Base-by-base conservation (phyloP, 2,888 invertebrate genomes). In the Apamea monoglypha region DNA sequence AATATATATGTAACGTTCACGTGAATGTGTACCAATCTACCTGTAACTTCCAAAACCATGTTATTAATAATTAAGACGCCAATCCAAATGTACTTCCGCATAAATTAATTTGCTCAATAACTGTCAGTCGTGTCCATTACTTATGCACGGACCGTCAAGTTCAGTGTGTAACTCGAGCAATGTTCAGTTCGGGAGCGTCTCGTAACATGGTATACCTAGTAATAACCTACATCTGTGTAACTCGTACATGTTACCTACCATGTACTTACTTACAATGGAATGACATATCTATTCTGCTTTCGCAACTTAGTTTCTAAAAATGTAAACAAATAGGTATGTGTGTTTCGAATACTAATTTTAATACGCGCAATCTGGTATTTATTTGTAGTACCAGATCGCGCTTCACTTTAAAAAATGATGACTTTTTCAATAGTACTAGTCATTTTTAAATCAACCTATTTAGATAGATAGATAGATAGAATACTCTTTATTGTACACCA, bases 81-180 rank as follows among this genome's bases (percentile, higher is more conserved):
- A 84, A 74, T 69, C 50, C 68, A 84, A 84, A 80, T 59, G 68
- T 47, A 67, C 61, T 67, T 21, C 12, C 4, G 80, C 80, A 82
- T 82, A 84, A 84, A 84, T 82, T 84, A 80, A 84, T 82, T 80
- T 69, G 50, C 64, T 69, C 80, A 80, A 84, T 82, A 82, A 64
- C 84, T 74, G 84, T 69, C 80, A 40, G 74, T 32, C 44, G 44
- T 74, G 36, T 64, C 68, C 74, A 84, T 84, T 84, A 74, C 69
- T 74, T 69, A 82, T 74, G 68, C 84, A 82, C 68, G 84, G 74
- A 16, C 40, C 59, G 50, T 74, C 68, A 63, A 59, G 40, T 84
- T 25, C 63, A 69, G 63, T 18, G 63, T 59, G 25, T 44, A 36
- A 25, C 63, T 63, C n/a, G 14, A 47, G 47, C 29, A 68, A 56